Conservation (phyloP, 1,140 invertebrate genomes). For the Atta colombica region DNA sequence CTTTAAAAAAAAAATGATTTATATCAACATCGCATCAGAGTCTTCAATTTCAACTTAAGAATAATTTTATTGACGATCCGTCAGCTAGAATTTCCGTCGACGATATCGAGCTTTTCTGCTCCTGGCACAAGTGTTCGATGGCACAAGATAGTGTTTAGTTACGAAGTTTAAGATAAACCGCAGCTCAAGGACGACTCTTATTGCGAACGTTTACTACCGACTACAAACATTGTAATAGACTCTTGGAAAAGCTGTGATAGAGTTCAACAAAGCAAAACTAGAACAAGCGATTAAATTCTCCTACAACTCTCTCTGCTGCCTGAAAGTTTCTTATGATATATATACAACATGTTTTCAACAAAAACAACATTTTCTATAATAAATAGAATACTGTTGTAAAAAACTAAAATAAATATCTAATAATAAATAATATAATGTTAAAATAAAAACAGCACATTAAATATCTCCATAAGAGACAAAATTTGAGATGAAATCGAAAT, state of each 20-base stretch:
- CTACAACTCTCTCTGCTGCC: not conserved
- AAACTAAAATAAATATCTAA: not conserved
- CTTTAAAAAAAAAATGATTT: not conserved
- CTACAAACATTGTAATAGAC: constrained; percentile 13
- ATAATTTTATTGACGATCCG: constrained; percentile 7
- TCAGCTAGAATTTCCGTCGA: constrained; percentile 40
- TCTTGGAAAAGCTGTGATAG: not conserved
- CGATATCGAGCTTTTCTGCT: constrained; percentile 45
- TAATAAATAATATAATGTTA: not conserved
- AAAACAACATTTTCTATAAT: not conserved
- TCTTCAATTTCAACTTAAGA: not conserved
- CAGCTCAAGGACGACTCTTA: constrained; percentile 51
- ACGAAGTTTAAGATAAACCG: constrained; percentile 61
- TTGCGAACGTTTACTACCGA: not conserved
- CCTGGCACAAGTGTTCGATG: constrained; percentile 64
- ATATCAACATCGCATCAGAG: not conserved
- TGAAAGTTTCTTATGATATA: not conserved
- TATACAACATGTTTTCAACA: too few relatives aligned
- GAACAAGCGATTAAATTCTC: not conserved
- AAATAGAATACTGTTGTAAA: not conserved
- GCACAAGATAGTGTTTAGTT: constrained; percentile 62
- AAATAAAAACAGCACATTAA: not conserved
- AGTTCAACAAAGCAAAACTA: not conserved
- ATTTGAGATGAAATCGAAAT: not conserved
- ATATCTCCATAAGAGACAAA: not conserved